phyloP scores from a whole-genome alignment of 2,113 vertebrate species.

The Anthoscopus minutus region DNA sequence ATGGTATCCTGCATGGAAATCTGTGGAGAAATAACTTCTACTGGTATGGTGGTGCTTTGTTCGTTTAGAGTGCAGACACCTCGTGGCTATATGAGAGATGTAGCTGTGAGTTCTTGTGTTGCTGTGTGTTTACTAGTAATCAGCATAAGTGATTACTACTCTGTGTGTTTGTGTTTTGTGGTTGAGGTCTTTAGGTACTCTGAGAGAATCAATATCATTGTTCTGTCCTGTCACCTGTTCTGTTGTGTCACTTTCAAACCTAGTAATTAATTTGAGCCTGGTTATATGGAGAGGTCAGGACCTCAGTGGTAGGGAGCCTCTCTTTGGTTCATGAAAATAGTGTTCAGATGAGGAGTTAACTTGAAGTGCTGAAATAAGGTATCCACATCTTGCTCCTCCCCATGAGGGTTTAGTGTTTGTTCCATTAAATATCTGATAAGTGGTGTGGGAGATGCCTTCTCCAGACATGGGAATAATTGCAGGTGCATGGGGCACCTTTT shows the following conservation, averaged over 20 bases:
- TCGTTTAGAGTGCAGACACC: neutral
- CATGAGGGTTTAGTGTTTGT: neutral
- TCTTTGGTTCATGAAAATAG: neutral
- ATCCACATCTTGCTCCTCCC: neutral
- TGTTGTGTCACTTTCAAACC: neutral
- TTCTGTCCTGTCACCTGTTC: neutral
- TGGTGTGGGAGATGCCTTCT: neutral
- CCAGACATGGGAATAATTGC: neutral
- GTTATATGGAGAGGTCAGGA: neutral
- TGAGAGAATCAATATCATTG: neutral
- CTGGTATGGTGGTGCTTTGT: slow-evolving; percentile 32
- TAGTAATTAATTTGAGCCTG: neutral
- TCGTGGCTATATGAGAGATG: neutral
- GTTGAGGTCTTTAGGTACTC: neutral
- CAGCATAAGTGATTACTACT: neutral
- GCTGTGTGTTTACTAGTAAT: too few species aligned
- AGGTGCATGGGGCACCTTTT: neutral
- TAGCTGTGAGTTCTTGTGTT: neutral
- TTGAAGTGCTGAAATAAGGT: neutral
- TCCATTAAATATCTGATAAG: neutral
- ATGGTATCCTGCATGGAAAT: slow-evolving; percentile 58
- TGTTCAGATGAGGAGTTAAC: neutral
- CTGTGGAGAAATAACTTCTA: slow-evolving; percentile 58
- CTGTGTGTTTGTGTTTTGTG: neutral
- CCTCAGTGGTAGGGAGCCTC: neutral